Evolutionary conservation across 2,797 vertebrate genomes (phyloP).

Genomic region (Pampus argenteus): DNA sequence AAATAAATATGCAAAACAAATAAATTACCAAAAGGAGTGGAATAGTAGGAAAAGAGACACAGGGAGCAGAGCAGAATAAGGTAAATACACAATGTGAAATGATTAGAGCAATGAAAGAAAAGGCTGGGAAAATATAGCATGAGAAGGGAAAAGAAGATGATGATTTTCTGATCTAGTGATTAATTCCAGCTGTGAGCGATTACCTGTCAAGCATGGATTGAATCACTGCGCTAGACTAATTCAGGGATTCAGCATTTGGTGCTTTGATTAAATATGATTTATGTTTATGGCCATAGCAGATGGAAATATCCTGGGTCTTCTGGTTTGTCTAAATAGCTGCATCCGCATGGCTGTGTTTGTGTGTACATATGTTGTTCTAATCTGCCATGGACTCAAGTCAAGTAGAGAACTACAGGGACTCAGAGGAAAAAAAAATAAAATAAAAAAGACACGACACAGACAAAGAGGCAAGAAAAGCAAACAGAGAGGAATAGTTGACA

Average conservation of each 20-base stretch:
- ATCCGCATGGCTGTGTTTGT: conserved; percentile 33
- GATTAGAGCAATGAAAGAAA: not conserved
- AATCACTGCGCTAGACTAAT: conserved; percentile 4
- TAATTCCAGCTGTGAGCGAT: conserved; percentile 32
- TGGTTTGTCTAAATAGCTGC: conserved; percentile 54
- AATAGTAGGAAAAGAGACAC: conserved; percentile 2
- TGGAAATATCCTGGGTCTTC: conserved; percentile 40
- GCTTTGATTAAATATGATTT: conserved; percentile 35
- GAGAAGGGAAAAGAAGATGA: not conserved
- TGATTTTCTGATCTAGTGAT: conserved; percentile 24
- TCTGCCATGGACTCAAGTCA: conserved; percentile 42
- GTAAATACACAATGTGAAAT: not conserved
- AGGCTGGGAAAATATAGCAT: conserved; percentile 3
- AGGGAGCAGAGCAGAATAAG: not conserved
- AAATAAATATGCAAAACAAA: conserved; percentile 40
- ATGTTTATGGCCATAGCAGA: conserved; percentile 38
- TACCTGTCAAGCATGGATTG: conserved; percentile 10
- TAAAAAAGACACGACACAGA: not conserved
- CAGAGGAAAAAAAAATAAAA: conserved; percentile 6
- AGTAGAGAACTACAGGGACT: conserved; percentile 20
- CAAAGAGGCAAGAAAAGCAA: not conserved
- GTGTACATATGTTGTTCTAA: conserved; percentile 41
- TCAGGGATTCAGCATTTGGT: not conserved
- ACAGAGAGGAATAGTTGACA: not conserved
- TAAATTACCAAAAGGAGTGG: conserved; percentile 28